Base-by-base conservation (phyloP, 2,888 invertebrate species). In the Pherbina coryleti region DNA sequence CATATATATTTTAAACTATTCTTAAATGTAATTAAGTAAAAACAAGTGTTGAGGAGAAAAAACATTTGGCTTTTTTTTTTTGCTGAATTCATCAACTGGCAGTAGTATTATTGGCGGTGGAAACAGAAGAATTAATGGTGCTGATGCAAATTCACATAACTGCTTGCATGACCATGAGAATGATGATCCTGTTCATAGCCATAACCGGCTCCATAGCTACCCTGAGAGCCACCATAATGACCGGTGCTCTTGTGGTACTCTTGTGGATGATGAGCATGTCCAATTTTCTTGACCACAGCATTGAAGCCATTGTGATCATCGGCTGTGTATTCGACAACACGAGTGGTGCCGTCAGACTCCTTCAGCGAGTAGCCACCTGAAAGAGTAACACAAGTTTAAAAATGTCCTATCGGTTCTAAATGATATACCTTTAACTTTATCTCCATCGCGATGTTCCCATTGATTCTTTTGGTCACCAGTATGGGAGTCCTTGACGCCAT, bases 381-480 rank as follows among this genome's bases (percentile, higher is more conserved):
- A 14, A 25, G n/a, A 37, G 22, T 9, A 31, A 19, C 4, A 11
- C 11, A 11, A 8, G 5, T n/a, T 22, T 31, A 4, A 9, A 8
- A 49, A 11, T 7, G 4, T 14, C 3, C 17, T 3, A 19, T 44
- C n/a, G 5, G 66, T 22, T n/a, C 2, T 25, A 53, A 17, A 0
- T 25, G 11, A 22, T 51, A 76, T 82, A 85, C 89, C 89, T 81
- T 91, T 91, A 5, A 92, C 92, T 78, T 86, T 85, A 83, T 91
- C 91, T 31, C 92, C 92, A 82, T 91, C 90, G 53, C 91, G 89
- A 57, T 90, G 88, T 84, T 92, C 92, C 86, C 90, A 89, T 81
- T 91, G 91, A 78, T 89, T 89, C 82, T 91, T 91, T 28, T 90
- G 87, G 77, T 91, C 91, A 2, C 91, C 91, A 1, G 91, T 91